Percentiles rank a stretch among this genome's conserved stretches.
These are phyloP conservation scores for Micrasema minimum DNA, from an alignment of 1,140 invertebrate species.

Conservation along the genomic window DNA sequence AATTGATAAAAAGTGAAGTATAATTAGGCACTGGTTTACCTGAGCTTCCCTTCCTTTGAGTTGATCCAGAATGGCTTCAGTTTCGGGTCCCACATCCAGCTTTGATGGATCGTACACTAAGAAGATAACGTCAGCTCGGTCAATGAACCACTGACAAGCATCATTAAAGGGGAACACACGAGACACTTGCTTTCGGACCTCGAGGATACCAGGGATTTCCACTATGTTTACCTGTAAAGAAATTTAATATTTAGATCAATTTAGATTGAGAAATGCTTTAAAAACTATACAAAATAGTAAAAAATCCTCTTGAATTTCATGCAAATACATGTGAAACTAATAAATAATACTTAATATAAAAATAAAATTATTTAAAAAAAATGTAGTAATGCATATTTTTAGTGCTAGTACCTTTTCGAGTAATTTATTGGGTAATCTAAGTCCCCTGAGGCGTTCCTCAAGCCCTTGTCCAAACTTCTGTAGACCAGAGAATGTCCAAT, in stretches of 20 bases:
- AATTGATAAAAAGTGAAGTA: too few species aligned
- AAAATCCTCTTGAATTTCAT: too few species aligned
- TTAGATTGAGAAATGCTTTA: too few species aligned
- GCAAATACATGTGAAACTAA: too few species aligned
- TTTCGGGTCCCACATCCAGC: slow-evolving; percentile 93
- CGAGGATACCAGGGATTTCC: slow-evolving; percentile 94
- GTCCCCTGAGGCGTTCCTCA: slow-evolving; percentile 86
- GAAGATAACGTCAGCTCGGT: slow-evolving; percentile 94
- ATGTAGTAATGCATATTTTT: too few species aligned
- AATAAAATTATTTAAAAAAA: too few species aligned
- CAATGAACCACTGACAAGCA: slow-evolving; percentile 94
- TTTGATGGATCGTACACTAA: slow-evolving; percentile 95
- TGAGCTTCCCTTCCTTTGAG: slow-evolving; percentile 92
- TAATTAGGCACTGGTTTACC: too few species aligned
- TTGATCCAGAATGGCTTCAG: slow-evolving; percentile 92
- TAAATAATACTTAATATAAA: too few species aligned
- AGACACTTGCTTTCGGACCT: slow-evolving; percentile 93
- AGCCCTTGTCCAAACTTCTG: slow-evolving; percentile 96
- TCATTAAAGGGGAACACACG: slow-evolving; percentile 94
- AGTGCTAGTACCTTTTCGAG: slow-evolving; percentile 93
- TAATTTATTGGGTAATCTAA: slow-evolving; percentile 83
- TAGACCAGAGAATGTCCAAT: slow-evolving; percentile 91
- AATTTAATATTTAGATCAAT: too few species aligned
- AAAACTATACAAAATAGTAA: too few species aligned
- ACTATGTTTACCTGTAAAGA: slow-evolving; percentile 77